These are phyloP conservation scores for Andrena minutula DNA, from an alignment of 2,888 invertebrate genomes.

Conservation along the genomic window DNA sequence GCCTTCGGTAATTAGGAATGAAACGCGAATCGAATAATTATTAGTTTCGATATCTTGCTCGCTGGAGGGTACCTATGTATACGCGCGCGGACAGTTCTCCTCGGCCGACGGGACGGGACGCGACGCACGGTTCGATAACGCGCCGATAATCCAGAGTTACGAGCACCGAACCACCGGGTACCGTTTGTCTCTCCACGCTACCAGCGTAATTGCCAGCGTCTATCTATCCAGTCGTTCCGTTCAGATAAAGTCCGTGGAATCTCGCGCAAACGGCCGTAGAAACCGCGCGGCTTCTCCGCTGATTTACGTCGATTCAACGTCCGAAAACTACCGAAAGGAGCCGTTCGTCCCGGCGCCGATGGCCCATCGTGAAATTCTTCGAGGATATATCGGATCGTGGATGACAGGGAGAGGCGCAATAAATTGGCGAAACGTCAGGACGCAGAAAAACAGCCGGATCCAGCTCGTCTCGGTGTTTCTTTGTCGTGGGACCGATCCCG, in stretches of 20 bases:
- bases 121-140: slow-evolving; percentile 31
- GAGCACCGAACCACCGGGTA: slow-evolving; percentile 4
- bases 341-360: slow-evolving; percentile 15
- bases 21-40: slow-evolving; percentile 61
- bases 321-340: background rate
- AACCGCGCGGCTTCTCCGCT: background rate
- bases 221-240: background rate
- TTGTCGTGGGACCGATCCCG: slow-evolving; percentile 70
- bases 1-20: slow-evolving; percentile 63
- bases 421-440: slow-evolving; percentile 70
- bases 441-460: slow-evolving; percentile 68
- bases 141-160: slow-evolving; percentile 33
- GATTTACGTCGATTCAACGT: slow-evolving; percentile 5
- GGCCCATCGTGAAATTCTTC: slow-evolving; percentile 60
- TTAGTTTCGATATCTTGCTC: slow-evolving; percentile 52
- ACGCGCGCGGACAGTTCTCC: slow-evolving; percentile 4
- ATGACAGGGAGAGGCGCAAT: slow-evolving; percentile 68
- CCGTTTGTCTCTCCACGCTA: slow-evolving; percentile 17
- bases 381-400: slow-evolving; percentile 61
- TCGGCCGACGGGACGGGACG: background rate
- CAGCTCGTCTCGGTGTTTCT: slow-evolving; percentile 64
- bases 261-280: background rate
- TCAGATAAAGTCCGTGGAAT: background rate
- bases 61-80: background rate
- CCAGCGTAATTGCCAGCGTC: slow-evolving; percentile 11